Evolutionary conservation across 2,113 vertebrate species (phyloP).

Genomic region (Mionectes macconnelli): DNA sequence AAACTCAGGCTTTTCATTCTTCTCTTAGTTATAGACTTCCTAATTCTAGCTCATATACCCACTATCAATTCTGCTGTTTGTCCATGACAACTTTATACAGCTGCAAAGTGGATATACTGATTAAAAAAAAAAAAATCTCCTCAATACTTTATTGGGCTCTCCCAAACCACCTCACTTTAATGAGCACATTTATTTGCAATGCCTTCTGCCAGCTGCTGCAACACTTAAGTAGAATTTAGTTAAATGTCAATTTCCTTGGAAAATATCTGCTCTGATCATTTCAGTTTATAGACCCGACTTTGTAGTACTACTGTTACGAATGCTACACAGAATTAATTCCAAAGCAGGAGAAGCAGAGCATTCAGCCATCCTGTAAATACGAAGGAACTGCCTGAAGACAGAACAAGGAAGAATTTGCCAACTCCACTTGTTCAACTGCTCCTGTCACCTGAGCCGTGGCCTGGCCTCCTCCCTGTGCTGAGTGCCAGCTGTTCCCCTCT

Average conservation of each 20-base stretch:
- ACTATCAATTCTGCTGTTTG: neutral
- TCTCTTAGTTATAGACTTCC: neutral
- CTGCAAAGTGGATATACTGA: neutral
- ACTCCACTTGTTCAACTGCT: neutral
- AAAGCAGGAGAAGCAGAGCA: neutral
- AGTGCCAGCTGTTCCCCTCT: neutral
- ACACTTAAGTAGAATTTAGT: neutral
- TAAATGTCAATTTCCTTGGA: neutral
- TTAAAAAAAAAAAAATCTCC: neutral
- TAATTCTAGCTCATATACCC: neutral
- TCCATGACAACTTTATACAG: neutral
- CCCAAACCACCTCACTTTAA: neutral
- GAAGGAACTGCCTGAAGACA: neutral
- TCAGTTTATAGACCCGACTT: neutral
- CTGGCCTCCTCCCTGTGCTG: neutral
- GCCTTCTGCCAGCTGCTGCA: conserved; percentile 1
- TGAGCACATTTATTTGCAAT: neutral
- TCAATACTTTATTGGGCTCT: neutral
- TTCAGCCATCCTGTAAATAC: neutral
- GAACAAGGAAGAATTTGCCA: neutral
- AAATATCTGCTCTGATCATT: neutral
- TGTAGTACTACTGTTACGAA: neutral
- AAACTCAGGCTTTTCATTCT: neutral
- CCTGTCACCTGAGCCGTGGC: neutral
- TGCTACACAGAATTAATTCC: neutral